These are phyloP conservation scores for Drosophila subobscura DNA, from an alignment of 1,140 invertebrate species.

Conservation along the genomic window DNA sequence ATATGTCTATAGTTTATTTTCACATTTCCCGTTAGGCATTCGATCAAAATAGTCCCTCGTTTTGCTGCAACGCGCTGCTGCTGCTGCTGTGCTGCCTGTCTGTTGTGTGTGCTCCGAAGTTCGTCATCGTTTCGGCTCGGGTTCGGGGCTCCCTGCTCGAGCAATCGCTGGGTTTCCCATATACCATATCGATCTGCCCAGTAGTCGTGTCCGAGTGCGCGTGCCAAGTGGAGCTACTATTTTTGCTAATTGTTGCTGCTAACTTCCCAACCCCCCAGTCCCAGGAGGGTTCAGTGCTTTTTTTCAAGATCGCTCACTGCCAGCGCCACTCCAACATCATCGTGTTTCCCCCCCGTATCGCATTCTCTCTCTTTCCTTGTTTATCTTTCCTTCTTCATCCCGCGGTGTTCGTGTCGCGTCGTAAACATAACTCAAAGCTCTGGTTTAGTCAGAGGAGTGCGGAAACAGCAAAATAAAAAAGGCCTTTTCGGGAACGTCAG, in stretches of 20 bases:
- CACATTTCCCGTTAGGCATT: constrained; percentile 50
- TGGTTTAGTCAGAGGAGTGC: constrained; percentile 17
- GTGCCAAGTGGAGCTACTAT: constrained; percentile 22
- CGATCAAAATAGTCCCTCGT: constrained; percentile 25
- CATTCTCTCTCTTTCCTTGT: not conserved
- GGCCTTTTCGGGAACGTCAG: constrained; percentile 7
- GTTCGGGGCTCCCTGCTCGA: constrained; percentile 11
- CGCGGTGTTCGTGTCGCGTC: constrained; percentile 25
- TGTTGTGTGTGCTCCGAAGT: constrained; percentile 15
- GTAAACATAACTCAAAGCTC: constrained; percentile 46
- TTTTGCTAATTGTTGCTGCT: constrained; percentile 3
- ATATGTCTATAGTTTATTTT: constrained; percentile 39
- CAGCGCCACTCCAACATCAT: constrained; percentile 6
- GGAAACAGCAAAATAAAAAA: constrained; percentile 5
- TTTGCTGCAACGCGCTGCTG: not conserved
- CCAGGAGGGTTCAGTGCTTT: not conserved
- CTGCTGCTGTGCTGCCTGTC: constrained; percentile 2
- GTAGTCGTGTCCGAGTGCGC: constrained; percentile 46
- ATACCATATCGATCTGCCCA: constrained; percentile 20
- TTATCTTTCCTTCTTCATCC: not conserved
- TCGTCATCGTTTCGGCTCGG: constrained; percentile 37
- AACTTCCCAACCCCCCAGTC: not conserved
- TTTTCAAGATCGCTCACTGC: constrained; percentile 43
- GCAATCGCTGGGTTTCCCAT: constrained; percentile 20
- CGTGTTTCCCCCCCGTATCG: not conserved